Conservation (phyloP, 2,797 vertebrate species). For the Sorex maritimensis region DNA sequence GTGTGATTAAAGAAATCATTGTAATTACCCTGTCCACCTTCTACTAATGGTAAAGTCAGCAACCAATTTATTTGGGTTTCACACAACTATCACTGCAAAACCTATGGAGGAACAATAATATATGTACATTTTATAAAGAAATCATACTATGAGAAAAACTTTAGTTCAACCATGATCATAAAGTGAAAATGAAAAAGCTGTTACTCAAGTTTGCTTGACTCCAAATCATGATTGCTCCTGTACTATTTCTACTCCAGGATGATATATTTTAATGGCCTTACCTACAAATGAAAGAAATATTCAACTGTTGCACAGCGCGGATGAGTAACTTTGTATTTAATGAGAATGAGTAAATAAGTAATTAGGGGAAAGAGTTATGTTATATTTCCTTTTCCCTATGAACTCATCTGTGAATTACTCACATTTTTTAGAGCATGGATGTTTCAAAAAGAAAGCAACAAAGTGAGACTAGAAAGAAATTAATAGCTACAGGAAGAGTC, state of each 20-base stretch:
- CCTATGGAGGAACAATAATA: not conserved
- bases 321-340: not conserved
- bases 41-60: slow-evolving; percentile 6
- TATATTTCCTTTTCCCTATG: not conserved
- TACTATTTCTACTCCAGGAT: not conserved
- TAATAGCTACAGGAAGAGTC: not conserved
- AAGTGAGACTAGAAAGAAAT: not conserved
- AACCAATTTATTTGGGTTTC: not conserved
- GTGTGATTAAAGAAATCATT: not conserved
- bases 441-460: slow-evolving; percentile 32
- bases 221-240: not conserved
- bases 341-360: not conserved
- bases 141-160: not conserved
- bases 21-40: slow-evolving; percentile 1
- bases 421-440: not conserved
- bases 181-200: slow-evolving; percentile 23
- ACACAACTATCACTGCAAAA: not conserved
- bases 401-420: not conserved
- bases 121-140: slow-evolving; percentile 34
- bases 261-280: slow-evolving; percentile 9
- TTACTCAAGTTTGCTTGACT: slow-evolving; percentile 46
- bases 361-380: not conserved
- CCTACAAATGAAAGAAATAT: not conserved
- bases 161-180: slow-evolving; percentile 26
- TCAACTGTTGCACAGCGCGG: not conserved